Percentiles rank a stretch among this genome's conserved stretches.
Evolutionary conservation across 1,140 invertebrate genomes (phyloP).

Genomic region (Lithobius niger): DNA sequence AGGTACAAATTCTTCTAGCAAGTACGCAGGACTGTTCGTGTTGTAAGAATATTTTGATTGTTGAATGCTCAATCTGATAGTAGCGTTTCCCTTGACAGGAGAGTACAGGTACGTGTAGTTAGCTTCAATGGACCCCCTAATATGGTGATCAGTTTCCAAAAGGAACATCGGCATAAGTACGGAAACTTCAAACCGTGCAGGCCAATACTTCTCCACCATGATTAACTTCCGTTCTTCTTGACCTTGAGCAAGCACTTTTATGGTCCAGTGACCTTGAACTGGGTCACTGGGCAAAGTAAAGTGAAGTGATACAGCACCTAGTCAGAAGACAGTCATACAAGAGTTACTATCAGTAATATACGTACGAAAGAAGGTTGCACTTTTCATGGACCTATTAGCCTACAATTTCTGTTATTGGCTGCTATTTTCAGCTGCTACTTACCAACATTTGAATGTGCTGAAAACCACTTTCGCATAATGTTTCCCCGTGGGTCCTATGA

Average conservation of each 20-base stretch:
- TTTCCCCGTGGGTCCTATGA: constrained; percentile 36
- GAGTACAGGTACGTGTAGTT: constrained; percentile 85
- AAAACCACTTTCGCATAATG: constrained; percentile 38
- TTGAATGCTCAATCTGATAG: constrained; percentile 34
- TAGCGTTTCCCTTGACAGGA: constrained; percentile 52
- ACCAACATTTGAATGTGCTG: constrained; percentile 35
- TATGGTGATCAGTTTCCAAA: constrained; percentile 66
- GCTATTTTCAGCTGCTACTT: too few relatives aligned
- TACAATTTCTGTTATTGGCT: too few relatives aligned
- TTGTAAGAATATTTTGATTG: constrained; percentile 59
- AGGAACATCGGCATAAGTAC: constrained; percentile 34
- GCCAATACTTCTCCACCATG: constrained; percentile 6
- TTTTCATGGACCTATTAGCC: too few relatives aligned
- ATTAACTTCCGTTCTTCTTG: background rate
- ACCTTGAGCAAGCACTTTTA: background rate
- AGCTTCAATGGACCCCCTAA: constrained; percentile 72
- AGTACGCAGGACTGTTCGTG: constrained; percentile 57
- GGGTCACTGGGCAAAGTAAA: constrained; percentile 4
- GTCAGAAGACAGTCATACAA: too few relatives aligned
- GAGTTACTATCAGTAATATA: too few relatives aligned
- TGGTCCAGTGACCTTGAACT: constrained; percentile 1
- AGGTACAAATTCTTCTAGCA: constrained; percentile 8
- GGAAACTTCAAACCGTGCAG: constrained; percentile 1
- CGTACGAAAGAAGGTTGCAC: too few relatives aligned
- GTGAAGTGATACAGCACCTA: constrained; percentile 10